phyloP scores from a whole-genome alignment of 2,888 invertebrate genomes.

The Desoria tigrina region DNA sequence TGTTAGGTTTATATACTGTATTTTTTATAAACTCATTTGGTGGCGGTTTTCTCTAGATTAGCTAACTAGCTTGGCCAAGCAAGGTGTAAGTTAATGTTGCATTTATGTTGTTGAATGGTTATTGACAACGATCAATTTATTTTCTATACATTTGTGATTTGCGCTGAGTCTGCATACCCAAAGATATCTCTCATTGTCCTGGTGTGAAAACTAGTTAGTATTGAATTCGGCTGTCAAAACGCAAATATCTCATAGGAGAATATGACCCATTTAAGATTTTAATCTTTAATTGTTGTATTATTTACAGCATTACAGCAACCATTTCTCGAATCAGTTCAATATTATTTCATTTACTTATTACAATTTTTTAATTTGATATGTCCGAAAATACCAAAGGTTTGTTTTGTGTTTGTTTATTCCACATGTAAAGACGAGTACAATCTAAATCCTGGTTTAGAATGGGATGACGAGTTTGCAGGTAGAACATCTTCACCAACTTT shows the following conservation, averaged over 20 bases:
- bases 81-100: not conserved
- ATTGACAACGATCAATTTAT: not conserved
- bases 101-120: not conserved
- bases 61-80: not conserved
- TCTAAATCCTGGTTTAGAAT: slow-evolving; percentile 99
- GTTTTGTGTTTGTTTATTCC: slow-evolving; percentile 58
- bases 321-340: too few species aligned
- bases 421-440: slow-evolving; percentile 95
- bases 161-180: slow-evolving; percentile 46
- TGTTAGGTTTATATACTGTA: not conserved
- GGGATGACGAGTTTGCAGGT: slow-evolving; percentile 99
- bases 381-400: not conserved
- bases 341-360: too few species aligned
- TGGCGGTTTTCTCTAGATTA: not conserved
- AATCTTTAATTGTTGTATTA: too few species aligned
- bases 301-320: too few species aligned
- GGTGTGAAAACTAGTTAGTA: not conserved
- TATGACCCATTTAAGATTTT: too few species aligned
- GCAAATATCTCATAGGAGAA: too few species aligned
- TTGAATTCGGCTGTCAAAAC: too few species aligned
- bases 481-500: slow-evolving; percentile 64
- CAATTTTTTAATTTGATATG: slow-evolving; percentile 2
- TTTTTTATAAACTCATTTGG: not conserved
- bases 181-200: slow-evolving; percentile 20
- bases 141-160: not conserved